These are phyloP conservation scores for Sander vitreus DNA, from an alignment of 2,113 vertebrate species.

Conservation along the genomic window DNA sequence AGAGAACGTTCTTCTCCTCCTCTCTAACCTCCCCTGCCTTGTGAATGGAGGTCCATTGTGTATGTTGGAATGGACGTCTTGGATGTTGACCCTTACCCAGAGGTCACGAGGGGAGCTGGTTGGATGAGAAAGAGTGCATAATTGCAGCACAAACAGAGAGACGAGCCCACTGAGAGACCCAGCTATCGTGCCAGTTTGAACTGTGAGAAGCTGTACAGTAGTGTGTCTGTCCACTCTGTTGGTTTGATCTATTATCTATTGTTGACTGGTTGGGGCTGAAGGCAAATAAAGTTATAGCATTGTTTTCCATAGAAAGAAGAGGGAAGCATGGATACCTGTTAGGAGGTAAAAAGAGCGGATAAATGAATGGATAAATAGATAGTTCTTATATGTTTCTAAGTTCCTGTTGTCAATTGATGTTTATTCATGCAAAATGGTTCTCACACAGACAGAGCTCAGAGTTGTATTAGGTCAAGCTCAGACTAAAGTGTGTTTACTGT, in stretches of 20 bases:
- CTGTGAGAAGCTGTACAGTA: conserved; percentile 47
- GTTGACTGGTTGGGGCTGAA: conserved; percentile 38
- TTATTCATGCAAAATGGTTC: too few relatives aligned
- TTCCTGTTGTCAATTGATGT: too few relatives aligned
- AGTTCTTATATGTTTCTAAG: too few relatives aligned
- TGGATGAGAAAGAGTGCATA: conserved; percentile 70
- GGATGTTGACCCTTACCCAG: conserved; percentile 71
- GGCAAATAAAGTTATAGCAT: conserved; percentile 44
- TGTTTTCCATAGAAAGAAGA: conserved; percentile 49
- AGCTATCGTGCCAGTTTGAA: conserved; percentile 30
- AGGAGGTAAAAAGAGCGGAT: too few relatives aligned
- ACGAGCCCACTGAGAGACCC: conserved; percentile 49
- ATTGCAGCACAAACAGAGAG: conserved; percentile 77
- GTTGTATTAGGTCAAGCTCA: not conserved
- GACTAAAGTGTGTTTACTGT: not conserved
- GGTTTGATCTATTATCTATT: conserved; percentile 55
- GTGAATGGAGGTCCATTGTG: conserved; percentile 79
- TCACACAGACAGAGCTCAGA: too few relatives aligned
- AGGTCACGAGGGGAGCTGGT: conserved; percentile 67
- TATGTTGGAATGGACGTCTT: conserved; percentile 60
- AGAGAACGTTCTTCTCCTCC: conserved; percentile 59
- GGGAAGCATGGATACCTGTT: conserved; percentile 24
- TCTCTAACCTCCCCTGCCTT: conserved; percentile 35
- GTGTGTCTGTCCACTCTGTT: conserved; percentile 27
- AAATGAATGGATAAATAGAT: not conserved